A percentile compares a stretch with the other conserved stretches of the same genome.
Evolutionary conservation across 2,888 invertebrate species (phyloP).

Genomic region (Sylvicola cinctus): DNA sequence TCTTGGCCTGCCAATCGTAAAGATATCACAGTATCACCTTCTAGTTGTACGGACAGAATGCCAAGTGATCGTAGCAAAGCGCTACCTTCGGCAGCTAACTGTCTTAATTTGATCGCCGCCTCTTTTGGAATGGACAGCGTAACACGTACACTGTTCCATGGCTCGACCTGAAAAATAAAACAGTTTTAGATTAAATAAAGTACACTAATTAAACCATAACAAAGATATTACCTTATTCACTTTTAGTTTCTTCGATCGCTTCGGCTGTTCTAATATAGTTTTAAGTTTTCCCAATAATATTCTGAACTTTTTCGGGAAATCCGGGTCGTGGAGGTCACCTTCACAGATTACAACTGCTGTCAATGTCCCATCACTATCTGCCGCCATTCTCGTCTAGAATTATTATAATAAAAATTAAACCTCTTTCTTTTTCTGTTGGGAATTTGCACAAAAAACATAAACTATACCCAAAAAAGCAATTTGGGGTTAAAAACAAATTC

Average conservation of each 20-base stretch:
- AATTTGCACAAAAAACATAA: too few relatives aligned
- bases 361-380: conserved; percentile 60
- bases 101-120: conserved; percentile 77
- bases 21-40: conserved; percentile 64
- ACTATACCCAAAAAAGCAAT: too few relatives aligned
- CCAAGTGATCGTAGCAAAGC: conserved; percentile 76
- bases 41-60: conserved; percentile 87
- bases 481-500: too few relatives aligned
- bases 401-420: too few relatives aligned
- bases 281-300: conserved; percentile 57
- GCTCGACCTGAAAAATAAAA: conserved; percentile 45
- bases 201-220: too few relatives aligned
- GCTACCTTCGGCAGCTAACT: conserved; percentile 80
- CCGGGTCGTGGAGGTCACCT: conserved; percentile 74
- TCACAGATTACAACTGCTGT: conserved; percentile 78
- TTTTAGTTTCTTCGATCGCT: conserved; percentile 30
- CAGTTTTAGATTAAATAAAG: not conserved
- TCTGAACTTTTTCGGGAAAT: conserved; percentile 63
- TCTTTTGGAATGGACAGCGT: conserved; percentile 94
- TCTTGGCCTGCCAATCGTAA: conserved; percentile 51
- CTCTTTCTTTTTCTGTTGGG: too few relatives aligned
- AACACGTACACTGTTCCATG: conserved; percentile 96
- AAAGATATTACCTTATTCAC: conserved; percentile 35
- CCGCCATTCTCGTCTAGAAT: conserved; percentile 41
- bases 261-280: conserved; percentile 40